Evolutionary conservation across 2,888 invertebrate genomes (phyloP).

Genomic region (Athalia circularis): DNA sequence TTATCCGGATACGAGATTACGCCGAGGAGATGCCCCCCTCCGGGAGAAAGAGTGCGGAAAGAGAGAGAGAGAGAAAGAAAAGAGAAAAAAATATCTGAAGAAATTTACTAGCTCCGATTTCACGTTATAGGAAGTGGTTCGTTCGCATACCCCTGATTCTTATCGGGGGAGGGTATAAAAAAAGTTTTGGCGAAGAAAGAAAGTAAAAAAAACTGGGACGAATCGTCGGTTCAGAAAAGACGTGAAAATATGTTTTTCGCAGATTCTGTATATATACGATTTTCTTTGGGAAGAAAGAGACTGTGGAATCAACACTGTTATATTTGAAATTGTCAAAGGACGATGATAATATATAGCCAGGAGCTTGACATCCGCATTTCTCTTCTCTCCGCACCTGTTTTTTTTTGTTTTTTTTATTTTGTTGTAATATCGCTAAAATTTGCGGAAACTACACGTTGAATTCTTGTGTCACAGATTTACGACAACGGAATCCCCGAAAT

Average conservation of each 20-base stretch:
- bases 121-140: not conserved
- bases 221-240: not conserved
- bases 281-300: not conserved
- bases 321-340: constrained; percentile 31
- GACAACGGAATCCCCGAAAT: not conserved
- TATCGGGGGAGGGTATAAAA: not conserved
- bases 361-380: not conserved
- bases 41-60: too few relatives aligned
- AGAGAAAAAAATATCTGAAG: not conserved
- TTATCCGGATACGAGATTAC: too few relatives aligned
- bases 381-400: not conserved
- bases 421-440: too few relatives aligned
- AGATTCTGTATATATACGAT: not conserved
- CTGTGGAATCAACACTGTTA: not conserved
- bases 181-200: not conserved
- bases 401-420: too few relatives aligned
- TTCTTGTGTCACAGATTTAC: too few relatives aligned
- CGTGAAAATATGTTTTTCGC: constrained; percentile 40
- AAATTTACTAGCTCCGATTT: constrained; percentile 4
- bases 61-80: too few relatives aligned
- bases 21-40: too few relatives aligned
- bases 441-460: too few relatives aligned
- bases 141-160: not conserved
- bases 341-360: constrained; percentile 1
- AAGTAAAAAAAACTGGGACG: not conserved